Base-by-base conservation (phyloP, 2,888 invertebrate genomes). In the Drosophila neotestacea region DNA sequence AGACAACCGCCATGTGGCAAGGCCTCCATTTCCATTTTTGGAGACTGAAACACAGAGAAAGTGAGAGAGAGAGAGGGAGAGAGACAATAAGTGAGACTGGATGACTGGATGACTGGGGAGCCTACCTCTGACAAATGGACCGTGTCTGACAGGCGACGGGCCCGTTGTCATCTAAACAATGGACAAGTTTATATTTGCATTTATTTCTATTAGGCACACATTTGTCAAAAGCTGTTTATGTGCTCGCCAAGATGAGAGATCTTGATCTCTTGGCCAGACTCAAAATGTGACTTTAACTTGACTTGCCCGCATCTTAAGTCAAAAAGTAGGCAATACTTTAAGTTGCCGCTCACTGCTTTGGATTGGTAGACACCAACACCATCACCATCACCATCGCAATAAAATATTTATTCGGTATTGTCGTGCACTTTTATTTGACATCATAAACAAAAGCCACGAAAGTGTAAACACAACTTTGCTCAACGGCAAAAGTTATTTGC, bases 361-460 rank as follows among this genome's bases (percentile, higher is more conserved):
- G 85, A 70, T 22, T 22, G 22, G 22, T 22, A 22, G 22, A 22
- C 22, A 16, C 16, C 16, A 16, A 16, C 16, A 22, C 22, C 22
- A 22, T 22, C 81, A 22, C 22, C 22, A 22, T 22, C 81, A 66
- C 64, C 85, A 83, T 82, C 72, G 88, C 84, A 90, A 85, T 85
- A 90, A 85, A 85, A 90, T 90, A 85, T 90, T 90, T 90, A 85
- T 85, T 90, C 70, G 85, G 87, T 89, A 87, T 90, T 85, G 90
- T 88, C 85, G 90, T 84, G 88, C 90, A 89, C 85, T 90, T 90
- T 86, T 87, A 90, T 90, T 86, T 85, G 85, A 85, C 85, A 87
- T 85, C 88, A 85, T 85, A 85, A 85, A 85, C 90, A 85, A 85
- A 83, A 90, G 89, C 85, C 90, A 89, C 90, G 89, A 90, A 85